Base-by-base conservation (phyloP, 2,113 vertebrate species). In the Capra hircus region DNA sequence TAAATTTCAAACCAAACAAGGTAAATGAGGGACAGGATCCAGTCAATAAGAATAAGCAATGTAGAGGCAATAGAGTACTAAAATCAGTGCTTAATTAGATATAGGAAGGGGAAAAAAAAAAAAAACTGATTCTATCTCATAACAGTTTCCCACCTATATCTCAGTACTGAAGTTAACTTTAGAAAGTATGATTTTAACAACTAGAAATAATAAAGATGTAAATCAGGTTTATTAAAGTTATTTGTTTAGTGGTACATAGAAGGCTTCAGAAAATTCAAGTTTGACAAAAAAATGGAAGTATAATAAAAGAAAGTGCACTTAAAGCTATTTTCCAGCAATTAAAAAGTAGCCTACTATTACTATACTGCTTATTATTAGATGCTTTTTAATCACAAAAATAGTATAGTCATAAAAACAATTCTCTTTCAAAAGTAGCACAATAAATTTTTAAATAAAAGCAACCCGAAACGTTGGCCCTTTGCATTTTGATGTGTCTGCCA, bases 231-330 rank as follows among this genome's bases (percentile, higher is more conserved):
- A 98, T 98, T 97, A 96, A 98, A 98, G 94, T 98, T 98, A 97
- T 98, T 85, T 96, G 96, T 98, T 98, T 99, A 99, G 98, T 99
- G 98, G 98, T 99, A 99, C 97, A 99, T 98, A 98, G 98, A 98
- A 98, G 98, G 94, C 98, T 98, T 97, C 97, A 98, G 97, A 99
- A 99, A 98, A 97, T 99, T 98, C 95, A 99, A 99, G 97, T 99
- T 98, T 98, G 98, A 98, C 94, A 98, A 98, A 98, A 81, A 81
- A 99, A 98, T 93, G 97, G 98, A 99, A 98, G 98, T 98, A 92
- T 98, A 98, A 98, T 98, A 98, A 98, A 98, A 98, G 97, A 99
- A 99, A 99, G 99, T 99, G 99, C 99, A 99, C 99, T 99, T 99
- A 97, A 97, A 98, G 98, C 98, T 99, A 98, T 99, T 98, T 97